phyloP scores from a whole-genome alignment of 2,888 invertebrate genomes.

The Volucella inflata region DNA sequence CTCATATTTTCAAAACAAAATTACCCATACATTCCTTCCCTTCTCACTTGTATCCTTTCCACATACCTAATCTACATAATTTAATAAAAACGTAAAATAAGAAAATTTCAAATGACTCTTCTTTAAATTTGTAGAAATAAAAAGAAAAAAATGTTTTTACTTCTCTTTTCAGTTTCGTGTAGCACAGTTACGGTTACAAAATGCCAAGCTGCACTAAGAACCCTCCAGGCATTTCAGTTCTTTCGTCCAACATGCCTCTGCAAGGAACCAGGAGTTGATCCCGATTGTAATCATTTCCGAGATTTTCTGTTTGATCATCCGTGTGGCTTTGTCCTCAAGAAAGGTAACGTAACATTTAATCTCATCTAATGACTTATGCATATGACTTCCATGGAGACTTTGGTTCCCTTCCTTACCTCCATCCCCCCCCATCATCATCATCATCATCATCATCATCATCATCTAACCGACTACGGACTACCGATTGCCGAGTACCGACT shows the following conservation, averaged over 20 bases:
- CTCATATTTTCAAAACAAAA: not conserved
- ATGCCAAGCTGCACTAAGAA: constrained; percentile 95
- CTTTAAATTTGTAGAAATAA: not conserved
- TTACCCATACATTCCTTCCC: constrained; percentile 7
- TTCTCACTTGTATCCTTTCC: not conserved
- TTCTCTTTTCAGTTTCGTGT: constrained; percentile 90
- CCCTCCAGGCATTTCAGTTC: constrained; percentile 95
- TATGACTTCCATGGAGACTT: constrained; percentile 34
- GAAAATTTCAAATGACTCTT: not conserved
- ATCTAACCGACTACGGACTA: not conserved
- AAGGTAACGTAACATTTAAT: constrained; percentile 86
- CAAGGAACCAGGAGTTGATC: constrained; percentile 94
- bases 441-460: constrained; percentile 11
- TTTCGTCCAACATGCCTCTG: constrained; percentile 97
- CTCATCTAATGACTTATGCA: constrained; percentile 66
- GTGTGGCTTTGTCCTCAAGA: constrained; percentile 94
- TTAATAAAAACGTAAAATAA: constrained; percentile 3
- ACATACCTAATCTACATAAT: constrained; percentile 5
- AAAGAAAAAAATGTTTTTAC: constrained; percentile 34
- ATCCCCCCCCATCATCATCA: not conserved
- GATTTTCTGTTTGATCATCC: constrained; percentile 97
- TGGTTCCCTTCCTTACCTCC: not conserved
- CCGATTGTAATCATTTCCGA: constrained; percentile 95
- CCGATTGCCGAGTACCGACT: not conserved
- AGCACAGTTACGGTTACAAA: constrained; percentile 96